Percentiles rank a stretch among this genome's conserved stretches.
These are phyloP conservation scores for Pandion haliaetus DNA, from an alignment of 2,113 vertebrate genomes.

Conservation along the genomic window DNA sequence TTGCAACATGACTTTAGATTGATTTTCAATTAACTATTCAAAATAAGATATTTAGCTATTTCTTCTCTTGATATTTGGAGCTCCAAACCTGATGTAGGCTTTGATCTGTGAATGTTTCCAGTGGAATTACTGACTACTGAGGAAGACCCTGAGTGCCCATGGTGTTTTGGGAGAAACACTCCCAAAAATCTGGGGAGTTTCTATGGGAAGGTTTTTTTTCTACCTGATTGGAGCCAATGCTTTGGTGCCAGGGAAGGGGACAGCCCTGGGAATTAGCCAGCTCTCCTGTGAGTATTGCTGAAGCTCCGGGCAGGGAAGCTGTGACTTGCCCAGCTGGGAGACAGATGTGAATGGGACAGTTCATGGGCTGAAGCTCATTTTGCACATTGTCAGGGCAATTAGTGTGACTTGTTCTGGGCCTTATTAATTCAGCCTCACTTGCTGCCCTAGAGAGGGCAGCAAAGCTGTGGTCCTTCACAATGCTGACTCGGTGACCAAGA, in stretches of 20 bases:
- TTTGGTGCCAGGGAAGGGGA: neutral
- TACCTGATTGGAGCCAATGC: neutral
- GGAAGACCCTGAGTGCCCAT: accelerated
- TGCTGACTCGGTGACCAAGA: accelerated
- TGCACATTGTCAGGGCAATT: neutral
- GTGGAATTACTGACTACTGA: neutral
- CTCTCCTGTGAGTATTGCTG: neutral
- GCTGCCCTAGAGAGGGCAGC: neutral
- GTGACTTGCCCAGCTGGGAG: too few species aligned
- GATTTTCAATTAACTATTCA: neutral
- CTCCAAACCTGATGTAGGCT: neutral
- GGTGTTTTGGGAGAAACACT: neutral
- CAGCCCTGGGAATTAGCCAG: neutral
- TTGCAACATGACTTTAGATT: neutral
- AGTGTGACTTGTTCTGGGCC: neutral
- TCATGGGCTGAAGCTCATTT: neutral
- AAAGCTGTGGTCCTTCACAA: neutral
- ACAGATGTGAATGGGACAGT: accelerated
- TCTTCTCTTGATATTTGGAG: neutral
- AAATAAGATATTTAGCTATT: neutral
- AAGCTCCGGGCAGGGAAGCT: neutral
- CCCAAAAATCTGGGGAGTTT: accelerated
- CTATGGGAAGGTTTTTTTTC: neutral
- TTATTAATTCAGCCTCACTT: neutral
- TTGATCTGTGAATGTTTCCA: neutral